These are phyloP conservation scores for Trypoxylon attenuatum DNA, from an alignment of 2,888 invertebrate genomes.

Conservation along the genomic window DNA sequence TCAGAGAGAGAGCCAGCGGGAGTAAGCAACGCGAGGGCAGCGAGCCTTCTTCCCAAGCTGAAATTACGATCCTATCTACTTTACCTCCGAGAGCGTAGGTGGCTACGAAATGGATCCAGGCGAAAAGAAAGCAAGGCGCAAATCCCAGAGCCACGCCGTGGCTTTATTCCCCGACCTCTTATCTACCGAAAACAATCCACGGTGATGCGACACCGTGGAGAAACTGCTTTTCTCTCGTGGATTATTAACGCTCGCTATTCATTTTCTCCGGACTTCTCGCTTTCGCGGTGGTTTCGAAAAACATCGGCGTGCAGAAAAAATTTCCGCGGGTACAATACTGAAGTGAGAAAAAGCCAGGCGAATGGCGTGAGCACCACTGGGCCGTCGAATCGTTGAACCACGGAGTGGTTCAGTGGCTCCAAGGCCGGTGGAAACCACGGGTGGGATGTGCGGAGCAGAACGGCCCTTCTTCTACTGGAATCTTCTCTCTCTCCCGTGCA, in stretches of 20 bases:
- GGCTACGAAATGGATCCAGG: slow-evolving; percentile 30
- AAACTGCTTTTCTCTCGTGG: too few species aligned
- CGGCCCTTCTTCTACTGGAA: slow-evolving; percentile 60
- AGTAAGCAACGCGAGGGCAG: not conserved
- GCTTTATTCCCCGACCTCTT: slow-evolving; percentile 20
- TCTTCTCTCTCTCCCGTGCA: slow-evolving; percentile 53
- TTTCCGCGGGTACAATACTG: too few species aligned
- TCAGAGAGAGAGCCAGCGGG: not conserved
- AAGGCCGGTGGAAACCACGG: slow-evolving; percentile 75
- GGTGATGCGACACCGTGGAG: too few species aligned
- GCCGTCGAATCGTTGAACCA: slow-evolving; percentile 74
- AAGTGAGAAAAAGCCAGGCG: too few species aligned
- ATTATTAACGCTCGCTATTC: not conserved
- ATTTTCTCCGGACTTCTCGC: not conserved
- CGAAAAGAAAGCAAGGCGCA: slow-evolving; percentile 29
- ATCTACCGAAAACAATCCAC: slow-evolving; percentile 46
- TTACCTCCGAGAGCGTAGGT: slow-evolving; percentile 37
- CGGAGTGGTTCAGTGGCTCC: slow-evolving; percentile 75
- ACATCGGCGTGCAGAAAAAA: not conserved
- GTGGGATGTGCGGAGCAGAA: slow-evolving; percentile 67
- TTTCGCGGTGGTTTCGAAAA: not conserved
- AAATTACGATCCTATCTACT: slow-evolving; percentile 34
- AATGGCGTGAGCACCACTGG: slow-evolving; percentile 69
- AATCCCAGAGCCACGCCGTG: slow-evolving; percentile 31
- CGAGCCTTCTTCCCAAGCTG: slow-evolving; percentile 26